Percentiles rank a stretch among this genome's conserved stretches.
Conservation (phyloP, 2,113 vertebrate species). For the Syrmaticus mikado region DNA sequence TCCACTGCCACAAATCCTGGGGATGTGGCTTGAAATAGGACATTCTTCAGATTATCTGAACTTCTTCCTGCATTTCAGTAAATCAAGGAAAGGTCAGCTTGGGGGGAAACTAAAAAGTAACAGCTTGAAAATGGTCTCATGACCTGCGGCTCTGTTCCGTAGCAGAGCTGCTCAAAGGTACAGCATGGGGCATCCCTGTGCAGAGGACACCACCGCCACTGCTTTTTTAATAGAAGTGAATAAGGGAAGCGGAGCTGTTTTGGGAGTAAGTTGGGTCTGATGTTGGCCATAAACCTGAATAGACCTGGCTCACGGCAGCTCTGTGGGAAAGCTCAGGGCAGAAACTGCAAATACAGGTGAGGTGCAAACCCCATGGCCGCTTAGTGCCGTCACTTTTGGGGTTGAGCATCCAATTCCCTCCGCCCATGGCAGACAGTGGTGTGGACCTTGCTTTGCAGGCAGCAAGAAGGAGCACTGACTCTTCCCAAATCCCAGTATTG, state of each 20-base stretch:
- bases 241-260: neutral
- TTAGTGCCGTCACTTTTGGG: neutral
- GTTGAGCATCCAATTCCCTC: neutral
- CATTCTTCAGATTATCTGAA: constrained; percentile 36
- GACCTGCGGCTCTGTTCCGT: neutral
- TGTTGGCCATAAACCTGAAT: neutral
- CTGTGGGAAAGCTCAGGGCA: rapidly evolving
- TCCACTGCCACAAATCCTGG: constrained; percentile 6
- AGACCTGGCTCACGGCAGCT: neutral
- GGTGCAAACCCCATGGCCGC: neutral
- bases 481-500: neutral
- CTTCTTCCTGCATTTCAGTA: constrained; percentile 26
- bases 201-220: neutral
- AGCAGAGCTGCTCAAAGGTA: neutral
- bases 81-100: constrained; percentile 25
- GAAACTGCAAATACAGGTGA: rapidly evolving
- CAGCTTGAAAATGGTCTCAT: neutral
- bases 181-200: neutral
- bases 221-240: neutral
- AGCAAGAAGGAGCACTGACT: rapidly evolving
- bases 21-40: constrained; percentile 23
- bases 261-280: neutral
- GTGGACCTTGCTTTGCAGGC: rapidly evolving
- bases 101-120: constrained; percentile 1
- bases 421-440: rapidly evolving